Evolutionary conservation across 2,888 invertebrate species (phyloP).

Genomic region (Graphium colonna): DNA sequence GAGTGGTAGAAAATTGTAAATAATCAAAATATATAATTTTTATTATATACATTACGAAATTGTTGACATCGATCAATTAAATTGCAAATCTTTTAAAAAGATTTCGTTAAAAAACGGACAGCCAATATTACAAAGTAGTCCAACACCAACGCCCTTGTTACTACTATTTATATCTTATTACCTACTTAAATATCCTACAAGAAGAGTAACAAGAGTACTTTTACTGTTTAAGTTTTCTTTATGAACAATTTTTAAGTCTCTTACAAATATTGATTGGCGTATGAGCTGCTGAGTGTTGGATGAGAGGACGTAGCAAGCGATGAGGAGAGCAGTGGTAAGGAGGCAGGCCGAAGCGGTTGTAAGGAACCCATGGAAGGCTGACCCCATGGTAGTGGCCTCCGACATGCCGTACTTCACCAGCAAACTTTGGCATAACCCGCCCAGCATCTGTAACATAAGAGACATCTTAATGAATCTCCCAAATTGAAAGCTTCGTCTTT

Average conservation of each 20-base stretch:
- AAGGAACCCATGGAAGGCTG: conserved; percentile 89
- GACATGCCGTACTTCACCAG: conserved; percentile 88
- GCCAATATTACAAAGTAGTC: too few relatives aligned
- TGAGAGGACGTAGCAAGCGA: conserved; percentile 89
- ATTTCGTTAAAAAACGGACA: too few relatives aligned
- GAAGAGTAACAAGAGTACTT: background rate
- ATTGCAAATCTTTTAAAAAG: too few relatives aligned
- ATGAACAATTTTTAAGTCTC: background rate
- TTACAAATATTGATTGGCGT: conserved; percentile 90
- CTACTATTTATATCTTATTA: background rate
- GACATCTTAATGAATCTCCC: too few relatives aligned
- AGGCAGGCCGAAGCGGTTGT: conserved; percentile 90
- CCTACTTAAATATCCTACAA: background rate
- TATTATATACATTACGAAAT: background rate
- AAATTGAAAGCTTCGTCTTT: too few relatives aligned
- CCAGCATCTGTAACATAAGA: conserved; percentile 81
- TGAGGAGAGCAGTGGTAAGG: conserved; percentile 86
- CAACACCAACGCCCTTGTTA: too few relatives aligned
- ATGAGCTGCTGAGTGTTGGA: conserved; percentile 87
- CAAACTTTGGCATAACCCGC: conserved; percentile 90
- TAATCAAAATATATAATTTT: background rate
- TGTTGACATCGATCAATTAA: too few relatives aligned
- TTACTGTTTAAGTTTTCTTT: background rate
- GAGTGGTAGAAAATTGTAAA: too few relatives aligned
- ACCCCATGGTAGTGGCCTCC: conserved; percentile 86